Evolutionary conservation across 2,113 vertebrate species (phyloP), one percentile per base, ranked within the genome.

Genomic region (Otolemur garnettii): DNA sequence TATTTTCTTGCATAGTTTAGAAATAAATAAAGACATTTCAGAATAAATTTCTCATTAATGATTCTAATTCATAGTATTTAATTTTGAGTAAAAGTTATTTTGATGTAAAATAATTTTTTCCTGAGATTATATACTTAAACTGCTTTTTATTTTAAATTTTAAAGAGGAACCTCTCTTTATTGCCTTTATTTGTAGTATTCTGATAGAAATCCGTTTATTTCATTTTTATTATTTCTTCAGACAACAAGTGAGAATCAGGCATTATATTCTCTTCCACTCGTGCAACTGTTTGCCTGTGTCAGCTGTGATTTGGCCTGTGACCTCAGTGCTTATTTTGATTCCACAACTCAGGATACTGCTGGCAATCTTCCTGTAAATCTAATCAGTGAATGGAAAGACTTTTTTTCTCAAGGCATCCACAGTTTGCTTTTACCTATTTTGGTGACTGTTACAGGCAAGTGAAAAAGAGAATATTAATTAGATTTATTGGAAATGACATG

Each of bases 391-490:
- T 99, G 99, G 99, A 98, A 98, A 22, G 99, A 99, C 85, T 99
- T 99, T 98, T 99, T 99, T 94, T 97, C 99, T 12, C 99, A 99
- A 80, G 99, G 99, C 97, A 99, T 99, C 98, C 99, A 99, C 98
- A 99, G 97, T 97, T 98, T 99, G 97, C 98, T 99, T 62, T 98
- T 99, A 94, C 99, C 99, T 87, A 98, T 99, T 97, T 98, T 99
- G 91, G 98, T 99, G 94, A 99, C 98, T 89, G 98, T 99, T 96
- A 99, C 99, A 98, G 99, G 99, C 99, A 98, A 98, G 98, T 99
- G 15, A 85, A 87, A 96, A 94, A 42, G 55, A 57, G 30, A 87
- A 14, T 55, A 71, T 10, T 81, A 69, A 7, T 91, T 64, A 59
- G 38, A 81, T 30, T 74, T 69, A 66, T 15, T 78, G 26, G 42